phyloP scores from a whole-genome alignment of 2,113 vertebrate genomes.

The Gymnocephalus cernua region DNA sequence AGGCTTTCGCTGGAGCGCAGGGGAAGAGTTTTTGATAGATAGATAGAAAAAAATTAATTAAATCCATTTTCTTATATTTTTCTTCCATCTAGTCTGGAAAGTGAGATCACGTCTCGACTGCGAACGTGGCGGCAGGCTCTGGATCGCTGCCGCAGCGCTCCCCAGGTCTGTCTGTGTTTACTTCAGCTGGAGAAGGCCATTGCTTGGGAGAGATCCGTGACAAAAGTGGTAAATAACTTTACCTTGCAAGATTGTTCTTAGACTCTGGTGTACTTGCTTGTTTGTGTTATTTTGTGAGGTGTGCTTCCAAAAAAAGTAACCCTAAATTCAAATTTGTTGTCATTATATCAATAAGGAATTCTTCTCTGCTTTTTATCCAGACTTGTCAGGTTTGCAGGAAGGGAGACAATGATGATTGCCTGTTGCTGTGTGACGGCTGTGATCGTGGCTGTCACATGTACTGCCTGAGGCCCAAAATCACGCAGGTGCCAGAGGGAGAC shows the following conservation, averaged over 20 bases:
- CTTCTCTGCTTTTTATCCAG: conserved; percentile 70
- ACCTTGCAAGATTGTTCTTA: not conserved
- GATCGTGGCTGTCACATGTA: conserved; percentile 98
- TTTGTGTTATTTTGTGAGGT: no score
- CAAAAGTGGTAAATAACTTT: conserved; percentile 91
- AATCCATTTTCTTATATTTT: not conserved
- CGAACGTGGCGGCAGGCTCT: conserved; percentile 93
- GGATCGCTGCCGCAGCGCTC: conserved; percentile 91
- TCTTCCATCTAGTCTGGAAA: conserved; percentile 83
- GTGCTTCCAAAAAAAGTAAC: no score
- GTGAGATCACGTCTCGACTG: conserved; percentile 93
- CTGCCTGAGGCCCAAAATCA: conserved; percentile 94
- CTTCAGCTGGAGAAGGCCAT: conserved; percentile 93
- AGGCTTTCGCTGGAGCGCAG: no score
- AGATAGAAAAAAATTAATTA: no score
- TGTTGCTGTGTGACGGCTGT: conserved; percentile 95
- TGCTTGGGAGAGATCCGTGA: conserved; percentile 95
- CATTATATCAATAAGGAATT: not conserved
- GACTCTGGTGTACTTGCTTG: no score
- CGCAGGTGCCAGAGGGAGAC: conserved; percentile 93
- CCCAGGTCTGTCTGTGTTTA: conserved; percentile 92
- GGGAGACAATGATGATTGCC: conserved; percentile 93
- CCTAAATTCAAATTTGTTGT: not conserved
- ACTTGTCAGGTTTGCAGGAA: conserved; percentile 94
- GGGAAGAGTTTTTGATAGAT: not conserved